phyloP scores from a whole-genome alignment of 2,797 vertebrate species.

The Aplochiton taeniatus region DNA sequence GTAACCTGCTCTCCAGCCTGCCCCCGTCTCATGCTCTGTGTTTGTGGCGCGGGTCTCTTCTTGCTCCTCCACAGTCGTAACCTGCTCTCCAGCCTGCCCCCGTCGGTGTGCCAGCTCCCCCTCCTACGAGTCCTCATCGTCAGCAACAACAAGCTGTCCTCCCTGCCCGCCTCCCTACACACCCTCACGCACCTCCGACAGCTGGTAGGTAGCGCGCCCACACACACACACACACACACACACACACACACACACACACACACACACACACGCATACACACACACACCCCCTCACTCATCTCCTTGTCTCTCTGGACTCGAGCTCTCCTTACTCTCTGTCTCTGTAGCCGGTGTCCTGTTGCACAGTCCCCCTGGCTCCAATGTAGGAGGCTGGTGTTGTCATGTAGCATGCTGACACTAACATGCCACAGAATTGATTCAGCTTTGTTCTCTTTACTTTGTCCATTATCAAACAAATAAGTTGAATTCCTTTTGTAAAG shows the following conservation, averaged over 20 bases:
- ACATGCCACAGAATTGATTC: too few relatives aligned
- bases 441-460: too few relatives aligned
- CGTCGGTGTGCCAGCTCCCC: slow-evolving; percentile 86
- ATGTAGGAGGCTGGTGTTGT: too few relatives aligned
- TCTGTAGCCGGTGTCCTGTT: not conserved
- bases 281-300: slow-evolving; percentile 15
- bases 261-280: too few relatives aligned
- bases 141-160: slow-evolving; percentile 90
- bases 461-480: too few relatives aligned
- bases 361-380: too few relatives aligned
- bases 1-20: too few relatives aligned
- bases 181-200: slow-evolving; percentile 84
- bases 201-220: slow-evolving; percentile 82
- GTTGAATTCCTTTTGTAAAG: too few relatives aligned
- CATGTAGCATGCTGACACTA: too few relatives aligned
- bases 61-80: slow-evolving; percentile 79
- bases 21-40: not conserved
- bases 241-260: not conserved
- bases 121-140: slow-evolving; percentile 88
- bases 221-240: slow-evolving; percentile 4
- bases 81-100: slow-evolving; percentile 83
- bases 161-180: slow-evolving; percentile 81
- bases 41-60: slow-evolving; percentile 6
- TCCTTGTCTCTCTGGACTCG: not conserved
- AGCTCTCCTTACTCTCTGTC: not conserved